Base-by-base conservation (phyloP, 2,113 vertebrate species). In the Chloebia gouldiae region DNA sequence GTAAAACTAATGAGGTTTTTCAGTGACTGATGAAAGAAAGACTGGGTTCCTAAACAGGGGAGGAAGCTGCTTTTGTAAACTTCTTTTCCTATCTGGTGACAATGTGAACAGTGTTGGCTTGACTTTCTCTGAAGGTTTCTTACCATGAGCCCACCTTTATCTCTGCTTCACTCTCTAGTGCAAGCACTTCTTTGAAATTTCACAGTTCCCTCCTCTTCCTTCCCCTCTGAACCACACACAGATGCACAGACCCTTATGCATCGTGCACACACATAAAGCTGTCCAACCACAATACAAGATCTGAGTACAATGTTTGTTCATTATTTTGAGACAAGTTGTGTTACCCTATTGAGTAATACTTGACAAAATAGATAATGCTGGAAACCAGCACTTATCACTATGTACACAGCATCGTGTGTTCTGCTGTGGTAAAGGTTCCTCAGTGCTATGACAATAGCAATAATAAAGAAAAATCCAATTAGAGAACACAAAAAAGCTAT, bases 131-230 rank as follows among this genome's bases (percentile, higher is more conserved):
- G 81, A 83, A 90, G 54, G 33, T 64, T 83, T 37, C 47, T 89
- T 86, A 81, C 80, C 49, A 33, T 11, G 30, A 95, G 88, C 64
- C 90, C 94, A 93, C 82, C 90, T 90, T 81, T 77, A 63, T 60
- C 60, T 93, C 76, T 37, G 68, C 68, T 65, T 86, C 3, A 5
- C 81, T 92, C 92, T 95, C 82, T 78, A 90, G 71, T 33, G 4
- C 28, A 8, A 73, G 84, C 23, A 18, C 23, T 96, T 94, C 92
- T 94, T 90, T 90, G 95, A 95, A 87, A 69, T 91, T 95, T 97
- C 92, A 95, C 95, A 75, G 91, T 19, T 97, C 57, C 71, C 94
- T 97, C 96, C 96, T 86, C 97, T 97, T 97, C 96, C 96, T 97
- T 95, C 95, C 97, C 92, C 65, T 97, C 50, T 81, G 15, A n/a